Evolutionary conservation across 1,140 invertebrate species (phyloP).

Genomic region (Pissodes strobi): DNA sequence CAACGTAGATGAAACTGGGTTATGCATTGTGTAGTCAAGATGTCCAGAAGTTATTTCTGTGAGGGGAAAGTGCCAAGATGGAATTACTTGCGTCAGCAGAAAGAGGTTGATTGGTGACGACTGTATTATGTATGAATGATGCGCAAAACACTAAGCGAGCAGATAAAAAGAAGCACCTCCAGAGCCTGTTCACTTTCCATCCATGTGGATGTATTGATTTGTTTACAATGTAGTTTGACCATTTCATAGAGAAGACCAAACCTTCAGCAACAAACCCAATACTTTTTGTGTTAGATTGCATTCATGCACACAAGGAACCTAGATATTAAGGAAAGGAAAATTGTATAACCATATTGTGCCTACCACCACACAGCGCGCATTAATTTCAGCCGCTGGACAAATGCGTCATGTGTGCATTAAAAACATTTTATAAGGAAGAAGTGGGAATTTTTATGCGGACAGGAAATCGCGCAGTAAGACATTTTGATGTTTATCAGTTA

Average conservation of each 20-base stretch:
- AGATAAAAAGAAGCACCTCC: too few relatives aligned
- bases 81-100: slow-evolving; percentile 57
- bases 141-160: too few relatives aligned
- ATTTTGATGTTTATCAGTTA: slow-evolving; percentile 19
- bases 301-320: slow-evolving; percentile 43
- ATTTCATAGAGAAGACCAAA: slow-evolving; percentile 37
- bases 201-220: too few relatives aligned
- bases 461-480: slow-evolving; percentile 19
- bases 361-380: slow-evolving; percentile 11
- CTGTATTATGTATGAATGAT: slow-evolving; percentile 53
- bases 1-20: slow-evolving; percentile 54
- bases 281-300: too few relatives aligned
- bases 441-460: slow-evolving; percentile 21
- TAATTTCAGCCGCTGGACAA: slow-evolving; percentile 53
- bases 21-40: slow-evolving; percentile 48
- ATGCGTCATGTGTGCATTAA: slow-evolving; percentile 9
- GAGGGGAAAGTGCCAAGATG: slow-evolving; percentile 53
- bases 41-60: slow-evolving; percentile 45
- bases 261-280: slow-evolving; percentile 37
- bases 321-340: slow-evolving; percentile 44
- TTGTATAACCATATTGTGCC: slow-evolving; percentile 20
- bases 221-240: slow-evolving; percentile 45
- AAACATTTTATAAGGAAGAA: slow-evolving; percentile 41
- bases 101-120: too few relatives aligned
- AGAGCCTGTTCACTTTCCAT: too few relatives aligned